Base-by-base conservation (phyloP, 2,888 invertebrate species). In the Heliconius erato region DNA sequence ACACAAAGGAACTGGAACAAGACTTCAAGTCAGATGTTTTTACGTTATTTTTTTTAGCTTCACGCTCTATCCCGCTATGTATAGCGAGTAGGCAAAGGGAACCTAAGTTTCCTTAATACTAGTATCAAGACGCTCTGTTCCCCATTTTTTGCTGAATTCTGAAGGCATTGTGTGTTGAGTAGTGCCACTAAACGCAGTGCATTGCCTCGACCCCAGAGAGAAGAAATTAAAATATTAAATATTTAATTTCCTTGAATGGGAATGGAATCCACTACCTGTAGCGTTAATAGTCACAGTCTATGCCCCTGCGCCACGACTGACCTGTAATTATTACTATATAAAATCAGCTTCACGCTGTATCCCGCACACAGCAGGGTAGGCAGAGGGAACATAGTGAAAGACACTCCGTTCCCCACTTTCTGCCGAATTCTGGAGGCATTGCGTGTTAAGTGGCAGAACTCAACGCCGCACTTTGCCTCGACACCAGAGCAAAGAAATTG, bases 21-120 rank as follows among this genome's bases (percentile, higher is more conserved):
- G 89, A 91, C 11, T 94, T 93, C 82, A 80, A 88, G 94, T 94
- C 89, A 91, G 63, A n/a, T 2, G n/a, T n/a, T 23, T 11, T 63
- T 9, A n/a, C n/a, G 3, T 9, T n/a, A n/a, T n/a, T 7, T 59
- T 11, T 59, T n/a, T 63, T 65, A 26, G n/a, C 14, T 69, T 65
- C 26, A 26, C 14, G 26, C 65, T 65, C 26, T 65, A 65, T 65
- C 1, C 28, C 65, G 5, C 65, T n/a, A 63, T 4, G 12, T 12
- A 16, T 49, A 49, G 19, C 16, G 1, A 14, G 26, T 4, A 14
- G 26, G 5, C n/a, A 26, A 11, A 26, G 65, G n/a, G 5, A 65
- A 28, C 5, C 0, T 65, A n/a, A n/a, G n/a, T n/a, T n/a, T n/a
- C n/a, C n/a, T n/a, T n/a, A n/a, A n/a, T n/a, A n/a, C n/a, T n/a